phyloP scores from a whole-genome alignment of 2,888 invertebrate species.

The Drosophila cracens region DNA sequence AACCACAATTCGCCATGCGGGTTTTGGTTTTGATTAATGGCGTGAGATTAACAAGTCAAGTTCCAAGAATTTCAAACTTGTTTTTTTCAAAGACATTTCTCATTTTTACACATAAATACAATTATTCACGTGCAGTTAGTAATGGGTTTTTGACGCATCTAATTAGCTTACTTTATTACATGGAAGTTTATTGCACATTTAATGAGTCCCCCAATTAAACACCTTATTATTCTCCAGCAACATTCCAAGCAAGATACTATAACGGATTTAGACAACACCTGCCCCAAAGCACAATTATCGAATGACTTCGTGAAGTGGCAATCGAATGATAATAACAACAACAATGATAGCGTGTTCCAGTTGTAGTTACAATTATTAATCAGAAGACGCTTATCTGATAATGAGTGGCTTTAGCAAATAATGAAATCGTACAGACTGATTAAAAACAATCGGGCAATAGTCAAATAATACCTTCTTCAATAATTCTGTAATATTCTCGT shows the following conservation, averaged over 20 bases:
- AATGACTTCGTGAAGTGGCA: constrained; percentile 22
- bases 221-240: background rate
- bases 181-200: constrained; percentile 15
- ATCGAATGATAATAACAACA: constrained; percentile 1
- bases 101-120: background rate
- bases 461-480: background rate
- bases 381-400: constrained; percentile 36
- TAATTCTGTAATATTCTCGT: constrained; percentile 10
- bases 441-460: background rate
- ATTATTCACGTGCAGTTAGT: constrained; percentile 25
- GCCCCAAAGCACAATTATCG: constrained; percentile 13
- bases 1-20: background rate
- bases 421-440: constrained; percentile 30
- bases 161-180: constrained; percentile 9
- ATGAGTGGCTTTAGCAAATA: constrained; percentile 23
- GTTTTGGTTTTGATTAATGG: background rate
- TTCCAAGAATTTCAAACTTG: background rate
- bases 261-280: constrained; percentile 25
- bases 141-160: background rate
- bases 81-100: constrained; percentile 1
- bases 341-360: constrained; percentile 16
- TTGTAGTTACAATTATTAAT: constrained; percentile 30
- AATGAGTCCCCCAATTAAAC: constrained; percentile 22
- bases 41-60: background rate
- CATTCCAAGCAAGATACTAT: constrained; percentile 24